Conservation (phyloP, 2,797 vertebrate species). For the Lithobates pipiens region DNA sequence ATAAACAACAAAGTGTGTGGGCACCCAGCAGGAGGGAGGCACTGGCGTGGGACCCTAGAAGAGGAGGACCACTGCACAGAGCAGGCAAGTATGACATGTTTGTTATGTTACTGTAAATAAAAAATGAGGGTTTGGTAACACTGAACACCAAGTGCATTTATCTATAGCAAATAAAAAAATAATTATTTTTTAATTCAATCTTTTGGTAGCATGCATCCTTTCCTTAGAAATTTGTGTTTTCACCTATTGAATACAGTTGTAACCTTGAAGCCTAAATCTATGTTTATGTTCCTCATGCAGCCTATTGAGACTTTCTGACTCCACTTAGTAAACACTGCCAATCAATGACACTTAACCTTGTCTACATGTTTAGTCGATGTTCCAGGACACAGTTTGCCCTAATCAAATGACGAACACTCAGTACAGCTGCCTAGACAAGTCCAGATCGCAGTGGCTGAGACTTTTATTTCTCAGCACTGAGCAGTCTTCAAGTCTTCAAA, state of each 20-base stretch:
- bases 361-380: conserved; percentile 11
- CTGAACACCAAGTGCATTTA: too few species aligned
- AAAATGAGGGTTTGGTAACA: too few species aligned
- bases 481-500: too few species aligned
- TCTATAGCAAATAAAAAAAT: too few species aligned
- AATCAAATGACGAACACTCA: not conserved
- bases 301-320: not conserved
- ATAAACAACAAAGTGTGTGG: too few species aligned
- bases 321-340: conserved; percentile 6
- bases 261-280: conserved; percentile 3
- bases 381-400: not conserved
- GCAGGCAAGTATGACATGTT: too few species aligned
- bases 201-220: not conserved
- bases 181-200: not conserved
- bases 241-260: not conserved
- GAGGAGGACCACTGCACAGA: too few species aligned
- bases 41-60: too few species aligned
- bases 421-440: not conserved
- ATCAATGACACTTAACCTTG: conserved; percentile 11
- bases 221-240: not conserved
- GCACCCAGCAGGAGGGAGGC: too few species aligned
- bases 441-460: too few species aligned
- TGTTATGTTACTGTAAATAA: too few species aligned
- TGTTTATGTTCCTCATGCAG: conserved; percentile 7
- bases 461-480: too few species aligned